Base-by-base conservation (phyloP, 2,888 invertebrate genomes). In the Drepanosiphum platanoidis region DNA sequence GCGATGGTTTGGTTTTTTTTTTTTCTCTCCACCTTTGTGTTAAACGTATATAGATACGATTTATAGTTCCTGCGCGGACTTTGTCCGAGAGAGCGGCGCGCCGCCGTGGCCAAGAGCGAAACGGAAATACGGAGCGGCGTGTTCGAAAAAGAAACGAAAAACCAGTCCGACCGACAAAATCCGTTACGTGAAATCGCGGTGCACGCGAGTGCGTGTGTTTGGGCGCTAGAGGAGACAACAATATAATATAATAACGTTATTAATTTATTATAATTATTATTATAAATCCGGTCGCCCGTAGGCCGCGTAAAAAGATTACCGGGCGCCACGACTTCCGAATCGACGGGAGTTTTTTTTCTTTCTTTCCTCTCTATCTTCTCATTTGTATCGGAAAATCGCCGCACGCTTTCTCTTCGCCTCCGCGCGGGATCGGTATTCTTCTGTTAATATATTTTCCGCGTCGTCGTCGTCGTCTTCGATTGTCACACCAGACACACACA, bases 101-200 rank as follows among this genome's bases (percentile, higher is more conserved):
- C 39, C 39, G 27, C 13, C 39, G 39, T 39, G 70, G 70, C 70
- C 15, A 71, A n/a, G 39, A 71, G 71, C 71, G 27, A 39, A 71
- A 71, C 15, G 71, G 27, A 71, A 71, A 36, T 39, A 74, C 46
- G n/a, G n/a, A 46, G 13, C 74, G 18, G n/a, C 30, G 13, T 46
- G 18, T 74, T 46, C 74, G 52, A 52, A n/a, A n/a, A n/a, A n/a
- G n/a, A n/a, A n/a, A 74, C 52, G 66, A 5, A 66, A 52, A 74
- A 74, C 74, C 74, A 74, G 74, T 74, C 52, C 22, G n/a, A n/a
- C n/a, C n/a, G n/a, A n/a, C n/a, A n/a, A n/a, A 15, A 30, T 27
- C 8, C 22, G 52, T 74, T 74, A 32, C 74, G 52, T 74, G 32
- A 74, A 52, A 52, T 32, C 32, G 22, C 46, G 46, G 74, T 30